phyloP scores from a whole-genome alignment of 2,113 vertebrate genomes.

The Nanorana parkeri region DNA sequence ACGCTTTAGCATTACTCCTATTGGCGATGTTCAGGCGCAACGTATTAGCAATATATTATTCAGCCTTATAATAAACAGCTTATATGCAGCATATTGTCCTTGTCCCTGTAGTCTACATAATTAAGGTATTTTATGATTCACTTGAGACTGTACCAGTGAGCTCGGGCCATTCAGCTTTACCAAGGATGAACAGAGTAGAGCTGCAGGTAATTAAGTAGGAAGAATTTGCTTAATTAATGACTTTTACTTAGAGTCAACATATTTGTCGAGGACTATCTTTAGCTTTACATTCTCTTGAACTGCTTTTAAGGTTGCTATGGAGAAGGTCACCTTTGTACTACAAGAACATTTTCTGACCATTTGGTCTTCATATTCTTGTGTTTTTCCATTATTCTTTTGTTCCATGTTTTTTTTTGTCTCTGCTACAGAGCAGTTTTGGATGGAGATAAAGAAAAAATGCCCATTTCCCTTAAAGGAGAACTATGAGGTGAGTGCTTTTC shows the following conservation, averaged over 20 bases:
- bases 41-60: no score
- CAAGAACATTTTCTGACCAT: conserved; percentile 20
- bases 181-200: not conserved
- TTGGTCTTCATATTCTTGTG: conserved; percentile 5
- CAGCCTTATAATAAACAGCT: no score
- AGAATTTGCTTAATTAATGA: conserved; percentile 45
- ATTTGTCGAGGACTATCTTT: conserved; percentile 35
- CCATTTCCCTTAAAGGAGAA: no score
- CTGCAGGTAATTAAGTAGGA: conserved; percentile 26
- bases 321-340: conserved; percentile 42
- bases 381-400: conserved; percentile 15
- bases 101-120: not conserved
- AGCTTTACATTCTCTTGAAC: conserved; percentile 26
- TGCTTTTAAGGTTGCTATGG: conserved; percentile 16
- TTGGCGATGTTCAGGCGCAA: no score
- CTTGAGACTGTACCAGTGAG: not conserved
- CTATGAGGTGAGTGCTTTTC: no score
- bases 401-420: not conserved
- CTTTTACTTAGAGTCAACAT: conserved; percentile 39
- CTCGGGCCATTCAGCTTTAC: conserved; percentile 2
- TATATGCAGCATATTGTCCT: not conserved
- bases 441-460: no score
- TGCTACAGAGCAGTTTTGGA: no score
- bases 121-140: not conserved
- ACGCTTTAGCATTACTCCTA: no score